These are phyloP conservation scores for Hippocampus abdominalis DNA, from an alignment of 2,113 vertebrate genomes.

Conservation along the genomic window DNA sequence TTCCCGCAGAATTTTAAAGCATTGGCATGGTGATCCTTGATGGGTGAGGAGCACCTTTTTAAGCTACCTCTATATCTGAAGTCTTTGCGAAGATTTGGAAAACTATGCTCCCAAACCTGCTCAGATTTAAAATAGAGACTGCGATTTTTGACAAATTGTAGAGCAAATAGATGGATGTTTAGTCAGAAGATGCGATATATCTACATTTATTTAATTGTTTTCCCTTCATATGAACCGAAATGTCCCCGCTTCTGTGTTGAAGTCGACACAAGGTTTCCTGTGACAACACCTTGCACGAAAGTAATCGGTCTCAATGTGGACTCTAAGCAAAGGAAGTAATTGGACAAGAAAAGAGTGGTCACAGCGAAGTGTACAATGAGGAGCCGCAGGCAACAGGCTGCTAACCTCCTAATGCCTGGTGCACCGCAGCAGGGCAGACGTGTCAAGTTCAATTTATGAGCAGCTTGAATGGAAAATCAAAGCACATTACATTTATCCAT, in stretches of 20 bases:
- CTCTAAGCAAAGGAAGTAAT: slow-evolving; percentile 14
- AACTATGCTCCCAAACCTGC: too few species aligned
- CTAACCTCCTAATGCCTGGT: slow-evolving; percentile 1
- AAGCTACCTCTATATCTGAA: too few species aligned
- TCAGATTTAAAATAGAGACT: too few species aligned
- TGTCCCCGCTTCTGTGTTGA: background rate
- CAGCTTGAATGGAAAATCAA: slow-evolving; percentile 4
- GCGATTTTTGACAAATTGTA: too few species aligned
- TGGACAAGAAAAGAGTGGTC: slow-evolving; percentile 11
- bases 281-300: background rate
- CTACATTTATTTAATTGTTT: background rate
- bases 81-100: too few species aligned
- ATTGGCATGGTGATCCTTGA: too few species aligned
- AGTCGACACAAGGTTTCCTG: background rate
- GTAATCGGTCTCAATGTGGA: background rate
- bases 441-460: slow-evolving; percentile 7
- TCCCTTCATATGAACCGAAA: background rate
- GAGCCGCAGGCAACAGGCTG: slow-evolving; percentile 9
- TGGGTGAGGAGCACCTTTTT: too few species aligned
- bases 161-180: background rate
- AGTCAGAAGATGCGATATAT: background rate
- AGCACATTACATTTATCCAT: slow-evolving; percentile 2
- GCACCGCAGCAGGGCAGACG: slow-evolving; percentile 1
- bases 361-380: background rate
- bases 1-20: too few species aligned